Evolutionary conservation across 2,113 vertebrate species (phyloP).

Genomic region (Syrrhaptes paradoxus): DNA sequence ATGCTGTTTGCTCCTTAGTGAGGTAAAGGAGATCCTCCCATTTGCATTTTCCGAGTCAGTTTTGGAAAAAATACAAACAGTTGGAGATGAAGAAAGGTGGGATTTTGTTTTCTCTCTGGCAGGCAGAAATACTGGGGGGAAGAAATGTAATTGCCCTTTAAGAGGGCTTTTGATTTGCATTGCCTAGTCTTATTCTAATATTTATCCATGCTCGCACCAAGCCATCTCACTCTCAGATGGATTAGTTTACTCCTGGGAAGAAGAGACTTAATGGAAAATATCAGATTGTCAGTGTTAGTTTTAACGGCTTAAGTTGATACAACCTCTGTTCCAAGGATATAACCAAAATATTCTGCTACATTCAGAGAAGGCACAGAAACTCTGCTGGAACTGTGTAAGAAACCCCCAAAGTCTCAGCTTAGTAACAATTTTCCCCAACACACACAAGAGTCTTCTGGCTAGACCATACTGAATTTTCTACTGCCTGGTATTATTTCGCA

Average conservation of each 20-base stretch:
- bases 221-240: not conserved
- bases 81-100: not conserved
- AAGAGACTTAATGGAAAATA: not conserved
- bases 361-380: not conserved
- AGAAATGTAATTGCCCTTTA: not conserved
- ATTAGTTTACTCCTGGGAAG: not conserved
- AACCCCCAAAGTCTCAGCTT: not conserved
- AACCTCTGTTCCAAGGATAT: not conserved
- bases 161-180: not conserved
- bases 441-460: not conserved
- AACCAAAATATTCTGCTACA: not conserved
- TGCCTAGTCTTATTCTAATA: not conserved
- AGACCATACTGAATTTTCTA: not conserved
- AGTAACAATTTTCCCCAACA: not conserved
- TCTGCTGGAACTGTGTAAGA: not conserved
- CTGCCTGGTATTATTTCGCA: not conserved
- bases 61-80: not conserved
- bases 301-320: not conserved
- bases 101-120: not conserved
- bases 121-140: not conserved
- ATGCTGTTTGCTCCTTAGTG: not conserved
- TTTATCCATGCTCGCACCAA: not conserved
- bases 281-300: not conserved
- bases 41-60: not conserved
- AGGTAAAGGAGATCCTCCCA: not conserved